Conservation (phyloP, 2,113 vertebrate genomes). For the Platysternon megacephalum region DNA sequence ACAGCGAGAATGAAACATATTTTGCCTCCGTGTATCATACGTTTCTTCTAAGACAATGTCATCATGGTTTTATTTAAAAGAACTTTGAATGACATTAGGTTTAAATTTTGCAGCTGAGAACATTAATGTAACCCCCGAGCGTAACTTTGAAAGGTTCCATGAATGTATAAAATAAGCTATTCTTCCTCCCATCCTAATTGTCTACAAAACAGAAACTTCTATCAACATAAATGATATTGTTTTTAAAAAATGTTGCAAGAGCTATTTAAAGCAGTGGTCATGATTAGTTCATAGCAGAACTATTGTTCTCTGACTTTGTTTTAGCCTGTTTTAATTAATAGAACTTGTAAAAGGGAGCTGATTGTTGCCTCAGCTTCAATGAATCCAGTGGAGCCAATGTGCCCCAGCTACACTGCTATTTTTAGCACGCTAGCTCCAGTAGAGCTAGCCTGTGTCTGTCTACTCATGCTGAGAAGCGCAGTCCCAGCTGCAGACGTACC, state of each 20-base stretch:
- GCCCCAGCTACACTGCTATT: slow-evolving; percentile 51
- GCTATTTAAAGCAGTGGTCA: background rate
- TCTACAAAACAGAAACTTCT: background rate
- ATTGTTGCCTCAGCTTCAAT: slow-evolving; percentile 52
- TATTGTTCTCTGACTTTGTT: background rate
- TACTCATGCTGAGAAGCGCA: too few species aligned
- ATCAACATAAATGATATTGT: background rate
- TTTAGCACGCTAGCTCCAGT: background rate
- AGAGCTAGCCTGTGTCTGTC: too few species aligned
- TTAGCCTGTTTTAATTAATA: slow-evolving; percentile 53
- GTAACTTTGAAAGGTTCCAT: background rate
- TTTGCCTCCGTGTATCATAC: background rate
- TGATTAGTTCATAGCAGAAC: slow-evolving; percentile 17
- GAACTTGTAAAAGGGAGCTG: slow-evolving; percentile 52
- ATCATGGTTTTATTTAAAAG: background rate
- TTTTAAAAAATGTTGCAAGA: background rate
- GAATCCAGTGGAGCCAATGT: slow-evolving; percentile 43
- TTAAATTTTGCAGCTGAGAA: background rate
- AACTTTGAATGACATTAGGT: background rate
- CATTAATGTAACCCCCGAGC: background rate
- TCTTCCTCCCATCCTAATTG: background rate
- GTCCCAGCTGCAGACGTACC: background rate
- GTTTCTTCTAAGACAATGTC: slow-evolving; percentile 22
- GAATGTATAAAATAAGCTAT: background rate
- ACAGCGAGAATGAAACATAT: background rate